Percentiles rank a stretch among this genome's conserved stretches.
Evolutionary conservation across 2,797 vertebrate species (phyloP).

Genomic region (Toxotes lorentzi): DNA sequence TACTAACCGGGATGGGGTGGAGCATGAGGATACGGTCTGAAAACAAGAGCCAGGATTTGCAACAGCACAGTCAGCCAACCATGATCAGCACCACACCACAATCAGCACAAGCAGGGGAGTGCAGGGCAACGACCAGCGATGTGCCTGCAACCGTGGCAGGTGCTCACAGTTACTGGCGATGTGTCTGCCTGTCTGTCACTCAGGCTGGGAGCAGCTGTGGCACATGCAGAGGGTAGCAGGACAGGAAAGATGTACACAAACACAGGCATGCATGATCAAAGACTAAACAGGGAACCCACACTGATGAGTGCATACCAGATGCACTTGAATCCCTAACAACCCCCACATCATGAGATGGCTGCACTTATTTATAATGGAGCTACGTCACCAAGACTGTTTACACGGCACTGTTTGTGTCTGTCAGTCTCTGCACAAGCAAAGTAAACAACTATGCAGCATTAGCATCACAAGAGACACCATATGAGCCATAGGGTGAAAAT

Average conservation of each 20-base stretch:
- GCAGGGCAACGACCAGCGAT: constrained; percentile 18
- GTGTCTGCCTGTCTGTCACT: constrained; percentile 37
- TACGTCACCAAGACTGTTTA: not conserved
- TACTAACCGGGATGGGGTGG: constrained; percentile 47
- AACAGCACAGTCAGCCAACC: constrained; percentile 36
- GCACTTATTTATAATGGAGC: not conserved
- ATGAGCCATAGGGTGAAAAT: constrained; percentile 38
- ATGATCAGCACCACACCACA: constrained; percentile 10
- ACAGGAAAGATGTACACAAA: constrained; percentile 28
- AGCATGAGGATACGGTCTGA: constrained; percentile 35
- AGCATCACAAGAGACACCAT: constrained; percentile 16
- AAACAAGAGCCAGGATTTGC: constrained; percentile 40
- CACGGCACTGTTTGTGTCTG: not conserved
- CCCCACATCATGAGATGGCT: not conserved
- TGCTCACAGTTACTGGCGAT: not conserved
- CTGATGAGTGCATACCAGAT: constrained; percentile 23
- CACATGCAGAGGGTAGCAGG: constrained; percentile 31
- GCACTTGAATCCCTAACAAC: constrained; percentile 16
- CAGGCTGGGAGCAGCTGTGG: constrained; percentile 60
- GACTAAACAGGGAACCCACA: not conserved
- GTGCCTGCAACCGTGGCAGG: constrained; percentile 31
- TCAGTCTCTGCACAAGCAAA: constrained; percentile 4
- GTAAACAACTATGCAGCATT: constrained; percentile 28
- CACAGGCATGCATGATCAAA: constrained; percentile 8
- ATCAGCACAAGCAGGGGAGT: constrained; percentile 10